A percentile compares a stretch with the other conserved stretches of the same genome.
phyloP scores from a whole-genome alignment of 2,888 invertebrate species.

The Panzeria rudis region DNA sequence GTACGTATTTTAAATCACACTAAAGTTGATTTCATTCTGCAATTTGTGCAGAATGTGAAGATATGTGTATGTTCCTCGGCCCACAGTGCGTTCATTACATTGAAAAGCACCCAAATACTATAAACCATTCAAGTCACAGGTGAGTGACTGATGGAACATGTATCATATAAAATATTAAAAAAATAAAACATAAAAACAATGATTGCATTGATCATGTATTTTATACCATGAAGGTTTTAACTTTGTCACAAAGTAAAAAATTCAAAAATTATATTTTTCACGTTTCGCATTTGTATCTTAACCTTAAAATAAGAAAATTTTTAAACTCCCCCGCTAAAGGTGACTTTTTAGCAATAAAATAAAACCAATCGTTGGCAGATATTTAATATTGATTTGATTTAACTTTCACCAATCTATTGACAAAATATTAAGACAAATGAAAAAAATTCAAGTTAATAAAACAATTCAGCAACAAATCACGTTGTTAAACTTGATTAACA shows the following conservation, averaged over 20 bases:
- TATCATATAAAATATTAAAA: constrained; percentile 34
- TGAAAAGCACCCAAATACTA: neutral
- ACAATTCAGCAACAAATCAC: constrained; percentile 41
- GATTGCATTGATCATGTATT: constrained; percentile 46
- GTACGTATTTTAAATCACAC: too few relatives aligned
- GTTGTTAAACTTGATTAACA: constrained; percentile 3
- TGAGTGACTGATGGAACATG: constrained; percentile 50
- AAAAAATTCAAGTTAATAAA: constrained; percentile 1
- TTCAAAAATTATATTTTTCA: neutral
- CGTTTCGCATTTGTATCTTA: constrained; percentile 18
- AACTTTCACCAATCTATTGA: constrained; percentile 44
- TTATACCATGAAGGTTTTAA: constrained; percentile 55
- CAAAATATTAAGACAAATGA: neutral
- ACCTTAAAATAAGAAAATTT: constrained; percentile 44
- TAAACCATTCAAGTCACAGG: constrained; percentile 36
- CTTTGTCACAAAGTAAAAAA: constrained; percentile 38
- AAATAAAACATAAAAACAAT: constrained; percentile 38
- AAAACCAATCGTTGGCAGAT: neutral
- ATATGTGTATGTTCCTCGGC: too few relatives aligned
- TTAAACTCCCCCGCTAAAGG: constrained; percentile 58
- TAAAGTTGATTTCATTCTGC: too few relatives aligned
- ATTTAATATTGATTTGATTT: neutral
- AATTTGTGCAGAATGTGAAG: too few relatives aligned
- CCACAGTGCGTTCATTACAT: constrained; percentile 29
- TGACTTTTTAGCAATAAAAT: constrained; percentile 3